Conservation (phyloP, 2,113 vertebrate species). For the Cryptomyrus ogoouensis region DNA sequence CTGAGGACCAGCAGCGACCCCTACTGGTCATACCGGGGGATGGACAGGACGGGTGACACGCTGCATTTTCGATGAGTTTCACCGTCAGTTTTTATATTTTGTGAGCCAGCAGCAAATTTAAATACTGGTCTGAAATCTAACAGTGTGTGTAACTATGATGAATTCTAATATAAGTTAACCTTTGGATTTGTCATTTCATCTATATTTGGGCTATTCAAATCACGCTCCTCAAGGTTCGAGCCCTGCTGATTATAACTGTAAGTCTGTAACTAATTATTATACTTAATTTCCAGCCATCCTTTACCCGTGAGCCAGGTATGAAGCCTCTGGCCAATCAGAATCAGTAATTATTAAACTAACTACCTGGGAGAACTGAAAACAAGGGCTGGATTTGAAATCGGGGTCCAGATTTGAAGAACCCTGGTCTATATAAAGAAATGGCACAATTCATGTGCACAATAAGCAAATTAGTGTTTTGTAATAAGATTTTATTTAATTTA, state of each 20-base stretch:
- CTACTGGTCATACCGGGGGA: neutral
- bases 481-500: neutral
- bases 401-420: neutral
- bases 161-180: neutral
- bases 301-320: neutral
- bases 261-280: too few species aligned
- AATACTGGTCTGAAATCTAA: neutral
- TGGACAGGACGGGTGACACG: neutral
- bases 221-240: neutral
- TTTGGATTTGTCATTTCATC: neutral
- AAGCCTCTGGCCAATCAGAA: neutral
- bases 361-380: neutral
- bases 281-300: neutral
- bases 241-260: too few species aligned
- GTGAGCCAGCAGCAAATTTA: neutral
- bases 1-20: neutral
- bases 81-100: neutral
- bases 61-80: neutral
- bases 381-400: neutral
- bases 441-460: neutral
- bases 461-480: neutral
- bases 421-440: neutral
- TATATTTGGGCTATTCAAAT: neutral
- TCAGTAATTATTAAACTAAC: neutral
- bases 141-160: neutral